Evolutionary conservation across 2,797 vertebrate species (phyloP).

Genomic region (Moxostoma hubbsi): DNA sequence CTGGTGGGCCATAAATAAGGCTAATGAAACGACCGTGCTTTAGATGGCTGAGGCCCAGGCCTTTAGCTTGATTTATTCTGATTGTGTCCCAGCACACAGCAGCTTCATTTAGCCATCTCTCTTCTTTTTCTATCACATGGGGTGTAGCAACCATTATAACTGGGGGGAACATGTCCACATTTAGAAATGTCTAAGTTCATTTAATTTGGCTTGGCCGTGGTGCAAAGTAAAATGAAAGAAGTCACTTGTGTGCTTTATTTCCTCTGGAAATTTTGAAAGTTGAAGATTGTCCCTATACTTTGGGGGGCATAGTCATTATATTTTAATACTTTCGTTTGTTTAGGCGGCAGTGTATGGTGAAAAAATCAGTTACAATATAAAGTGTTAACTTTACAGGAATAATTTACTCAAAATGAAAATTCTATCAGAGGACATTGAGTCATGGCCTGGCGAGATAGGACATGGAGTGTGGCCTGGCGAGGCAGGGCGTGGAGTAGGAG

Average conservation of each 20-base stretch:
- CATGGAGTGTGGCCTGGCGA: no score
- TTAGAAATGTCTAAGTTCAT: no score
- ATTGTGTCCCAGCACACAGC: slow-evolving; percentile 75
- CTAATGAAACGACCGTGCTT: slow-evolving; percentile 83
- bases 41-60: slow-evolving; percentile 75
- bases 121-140: slow-evolving; percentile 31
- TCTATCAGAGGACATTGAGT: no score
- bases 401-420: no score
- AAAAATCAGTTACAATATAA: no score
- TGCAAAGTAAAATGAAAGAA: no score
- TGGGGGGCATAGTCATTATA: neutral
- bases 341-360: neutral
- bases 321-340: neutral
- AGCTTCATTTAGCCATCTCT: slow-evolving; percentile 69
- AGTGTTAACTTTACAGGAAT: no score
- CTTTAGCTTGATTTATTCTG: slow-evolving; percentile 82
- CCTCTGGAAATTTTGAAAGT: no score
- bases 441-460: no score
- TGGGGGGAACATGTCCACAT: neutral
- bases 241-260: no score
- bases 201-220: no score
- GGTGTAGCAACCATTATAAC: neutral
- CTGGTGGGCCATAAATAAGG: slow-evolving; percentile 81
- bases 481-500: no score
- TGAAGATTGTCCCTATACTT: neutral